phyloP scores from a whole-genome alignment of 2,888 invertebrate genomes.

The Acleris emargana region DNA sequence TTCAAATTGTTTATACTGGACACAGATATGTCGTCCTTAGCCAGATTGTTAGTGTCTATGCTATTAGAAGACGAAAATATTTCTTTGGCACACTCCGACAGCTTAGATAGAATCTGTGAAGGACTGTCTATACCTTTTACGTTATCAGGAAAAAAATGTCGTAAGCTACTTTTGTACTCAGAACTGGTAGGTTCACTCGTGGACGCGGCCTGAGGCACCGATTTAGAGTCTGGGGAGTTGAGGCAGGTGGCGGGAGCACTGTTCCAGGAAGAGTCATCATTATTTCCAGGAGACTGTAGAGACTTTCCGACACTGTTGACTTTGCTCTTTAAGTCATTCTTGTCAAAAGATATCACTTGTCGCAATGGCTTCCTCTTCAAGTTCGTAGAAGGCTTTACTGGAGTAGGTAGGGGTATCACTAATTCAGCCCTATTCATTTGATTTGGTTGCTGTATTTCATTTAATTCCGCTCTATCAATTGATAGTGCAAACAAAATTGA shows the following conservation, averaged over 20 bases:
- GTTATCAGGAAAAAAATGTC: slow-evolving; percentile 78
- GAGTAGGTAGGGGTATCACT: slow-evolving; percentile 87
- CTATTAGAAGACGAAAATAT: slow-evolving; percentile 77
- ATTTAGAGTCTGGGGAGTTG: slow-evolving; percentile 82
- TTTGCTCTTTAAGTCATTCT: slow-evolving; percentile 60
- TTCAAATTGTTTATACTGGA: slow-evolving; percentile 73
- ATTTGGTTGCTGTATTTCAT: slow-evolving; percentile 81
- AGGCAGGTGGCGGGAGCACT: slow-evolving; percentile 86
- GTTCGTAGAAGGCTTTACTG: slow-evolving; percentile 78
- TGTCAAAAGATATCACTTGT: slow-evolving; percentile 81
- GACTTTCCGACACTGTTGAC: slow-evolving; percentile 48
- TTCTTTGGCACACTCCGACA: slow-evolving; percentile 80
- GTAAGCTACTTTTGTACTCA: slow-evolving; percentile 65
- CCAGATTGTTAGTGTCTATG: slow-evolving; percentile 67
- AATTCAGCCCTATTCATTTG: slow-evolving; percentile 84
- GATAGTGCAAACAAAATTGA: slow-evolving; percentile 96
- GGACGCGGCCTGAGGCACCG: slow-evolving; percentile 59
- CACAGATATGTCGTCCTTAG: slow-evolving; percentile 72
- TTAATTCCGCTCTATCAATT: slow-evolving; percentile 93
- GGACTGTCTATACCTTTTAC: slow-evolving; percentile 75
- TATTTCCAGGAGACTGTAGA: slow-evolving; percentile 45
- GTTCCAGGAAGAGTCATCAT: slow-evolving; percentile 64
- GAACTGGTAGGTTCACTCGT: slow-evolving; percentile 76
- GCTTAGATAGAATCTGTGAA: slow-evolving; percentile 72
- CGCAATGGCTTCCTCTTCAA: slow-evolving; percentile 72